These are phyloP conservation scores for Pelecanoides urinatrix DNA, from an alignment of 2,113 vertebrate species.

Conservation along the genomic window DNA sequence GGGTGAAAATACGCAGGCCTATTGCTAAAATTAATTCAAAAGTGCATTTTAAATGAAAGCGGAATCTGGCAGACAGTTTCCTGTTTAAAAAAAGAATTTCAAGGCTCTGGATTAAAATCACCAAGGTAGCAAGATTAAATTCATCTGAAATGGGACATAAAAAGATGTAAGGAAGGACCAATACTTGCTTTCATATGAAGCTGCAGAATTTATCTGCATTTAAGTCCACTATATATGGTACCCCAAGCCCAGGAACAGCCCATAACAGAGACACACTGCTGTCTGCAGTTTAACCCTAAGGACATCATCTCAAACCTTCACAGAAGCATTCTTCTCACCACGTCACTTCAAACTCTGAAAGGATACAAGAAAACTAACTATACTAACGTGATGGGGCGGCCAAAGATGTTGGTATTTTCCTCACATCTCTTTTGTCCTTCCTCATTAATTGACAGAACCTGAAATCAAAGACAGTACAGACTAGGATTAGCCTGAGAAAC, in stretches of 20 bases:
- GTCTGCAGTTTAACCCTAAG: background rate
- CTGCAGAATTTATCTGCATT: background rate
- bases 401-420: slow-evolving; percentile 79
- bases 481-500: background rate
- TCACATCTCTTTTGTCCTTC: slow-evolving; percentile 85
- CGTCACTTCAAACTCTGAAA: background rate
- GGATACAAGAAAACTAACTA: background rate
- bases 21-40: background rate
- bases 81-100: background rate
- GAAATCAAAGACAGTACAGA: background rate
- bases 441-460: slow-evolving; percentile 84
- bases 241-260: background rate
- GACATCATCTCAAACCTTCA: background rate
- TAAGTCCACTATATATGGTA: background rate
- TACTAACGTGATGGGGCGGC: slow-evolving; percentile 82
- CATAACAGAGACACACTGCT: background rate
- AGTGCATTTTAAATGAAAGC: background rate
- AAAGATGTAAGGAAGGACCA: background rate
- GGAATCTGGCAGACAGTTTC: background rate
- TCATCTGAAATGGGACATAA: background rate
- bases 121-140: background rate
- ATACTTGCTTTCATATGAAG: background rate
- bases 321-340: background rate
- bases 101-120: background rate
- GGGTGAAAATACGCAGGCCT: background rate